A percentile compares a stretch with the other conserved stretches of the same genome.
Evolutionary conservation across 2,888 invertebrate species (phyloP).

Genomic region (Blastobasis adustella): DNA sequence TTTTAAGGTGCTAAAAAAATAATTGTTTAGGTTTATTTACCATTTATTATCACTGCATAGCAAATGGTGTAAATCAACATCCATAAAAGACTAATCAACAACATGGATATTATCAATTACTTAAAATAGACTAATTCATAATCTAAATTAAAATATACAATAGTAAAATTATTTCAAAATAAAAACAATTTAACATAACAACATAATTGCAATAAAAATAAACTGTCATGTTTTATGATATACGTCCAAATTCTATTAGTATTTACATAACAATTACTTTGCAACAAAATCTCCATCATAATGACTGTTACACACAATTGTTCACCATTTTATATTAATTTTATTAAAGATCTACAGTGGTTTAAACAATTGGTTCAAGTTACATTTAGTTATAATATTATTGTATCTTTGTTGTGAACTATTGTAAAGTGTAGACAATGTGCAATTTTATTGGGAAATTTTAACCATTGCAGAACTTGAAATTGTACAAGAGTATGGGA

Average conservation of each 20-base stretch:
- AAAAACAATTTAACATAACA: conserved; percentile 34
- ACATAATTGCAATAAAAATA: conserved; percentile 49
- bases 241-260: conserved; percentile 39
- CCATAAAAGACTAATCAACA: conserved; percentile 74
- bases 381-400: no score
- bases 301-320: conserved; percentile 21
- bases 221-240: conserved; percentile 57
- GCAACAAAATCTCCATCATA: conserved; percentile 41
- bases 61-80: conserved; percentile 73
- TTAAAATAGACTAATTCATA: conserved; percentile 49
- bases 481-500: no score
- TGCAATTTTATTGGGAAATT: no score
- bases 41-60: conserved; percentile 72
- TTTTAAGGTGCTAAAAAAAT: background rate
- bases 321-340: background rate
- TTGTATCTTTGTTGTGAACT: no score
- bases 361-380: background rate
- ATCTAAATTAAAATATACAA: conserved; percentile 48
- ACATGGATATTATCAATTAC: conserved; percentile 67
- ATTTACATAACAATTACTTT: conserved; percentile 48
- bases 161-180: conserved; percentile 39
- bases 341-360: background rate
- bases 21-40: conserved; percentile 35
- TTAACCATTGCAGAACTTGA: no score
- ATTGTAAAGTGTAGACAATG: no score